These are phyloP conservation scores for Meandrusa payeni DNA, from an alignment of 2,888 invertebrate genomes.

Conservation along the genomic window DNA sequence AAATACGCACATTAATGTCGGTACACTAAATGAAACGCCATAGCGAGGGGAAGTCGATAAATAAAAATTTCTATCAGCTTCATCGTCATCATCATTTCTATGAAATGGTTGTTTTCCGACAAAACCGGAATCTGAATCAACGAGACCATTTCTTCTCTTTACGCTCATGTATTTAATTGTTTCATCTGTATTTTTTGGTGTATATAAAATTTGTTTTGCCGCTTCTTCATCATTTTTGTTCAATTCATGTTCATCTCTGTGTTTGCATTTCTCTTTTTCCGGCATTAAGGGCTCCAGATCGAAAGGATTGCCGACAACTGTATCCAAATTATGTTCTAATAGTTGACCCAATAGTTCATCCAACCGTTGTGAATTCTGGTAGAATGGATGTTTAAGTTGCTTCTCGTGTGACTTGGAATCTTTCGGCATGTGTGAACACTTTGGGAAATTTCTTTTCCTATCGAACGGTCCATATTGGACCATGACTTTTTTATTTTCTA, in stretches of 20 bases:
- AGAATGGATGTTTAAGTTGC: slow-evolving; percentile 54
- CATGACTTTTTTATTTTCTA: slow-evolving; percentile 49
- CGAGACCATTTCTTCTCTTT: slow-evolving; percentile 1
- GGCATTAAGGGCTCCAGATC: slow-evolving; percentile 34
- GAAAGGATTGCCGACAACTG: slow-evolving; percentile 28
- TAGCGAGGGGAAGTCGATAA: slow-evolving; percentile 27
- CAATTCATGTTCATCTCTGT: too few species aligned
- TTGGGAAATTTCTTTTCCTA: slow-evolving; percentile 39
- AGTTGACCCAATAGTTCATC: slow-evolving; percentile 51
- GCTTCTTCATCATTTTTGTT: background rate
- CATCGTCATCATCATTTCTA: slow-evolving; percentile 5
- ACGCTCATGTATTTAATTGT: background rate
- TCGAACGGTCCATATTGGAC: slow-evolving; percentile 41
- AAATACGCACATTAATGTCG: slow-evolving; percentile 49
- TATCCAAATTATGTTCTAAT: slow-evolving; percentile 41
- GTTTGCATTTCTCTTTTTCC: slow-evolving; percentile 34
- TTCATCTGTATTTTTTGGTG: slow-evolving; percentile 1
- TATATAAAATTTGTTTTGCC: slow-evolving; percentile 7
- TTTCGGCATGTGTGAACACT: slow-evolving; percentile 51
- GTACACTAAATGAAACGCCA: slow-evolving; percentile 40
- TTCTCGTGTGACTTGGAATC: slow-evolving; percentile 49
- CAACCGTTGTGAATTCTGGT: slow-evolving; percentile 51
- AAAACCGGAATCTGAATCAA: slow-evolving; percentile 4
- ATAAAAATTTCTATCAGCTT: slow-evolving; percentile 17
- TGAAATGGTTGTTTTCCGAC: slow-evolving; percentile 4